phyloP scores from a whole-genome alignment of 2,888 invertebrate species.

The Machimus rusticus region DNA sequence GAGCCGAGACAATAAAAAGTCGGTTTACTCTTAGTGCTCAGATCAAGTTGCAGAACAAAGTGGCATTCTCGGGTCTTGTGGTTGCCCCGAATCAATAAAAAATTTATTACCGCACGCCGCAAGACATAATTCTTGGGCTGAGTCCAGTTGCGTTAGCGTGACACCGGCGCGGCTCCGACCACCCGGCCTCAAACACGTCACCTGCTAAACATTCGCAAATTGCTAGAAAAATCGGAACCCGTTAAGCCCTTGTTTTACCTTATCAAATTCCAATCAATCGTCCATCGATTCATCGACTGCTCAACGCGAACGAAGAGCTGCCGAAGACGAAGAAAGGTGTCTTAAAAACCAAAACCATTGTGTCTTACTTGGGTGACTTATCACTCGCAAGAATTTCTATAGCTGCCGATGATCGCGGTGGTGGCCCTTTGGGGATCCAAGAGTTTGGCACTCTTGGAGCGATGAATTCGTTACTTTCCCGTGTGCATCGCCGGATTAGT shows the following conservation, averaged over 20 bases:
- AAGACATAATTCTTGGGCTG: background rate
- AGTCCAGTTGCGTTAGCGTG: background rate
- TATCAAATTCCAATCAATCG: background rate
- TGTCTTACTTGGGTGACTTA: background rate
- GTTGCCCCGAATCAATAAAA: background rate
- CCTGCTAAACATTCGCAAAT: background rate
- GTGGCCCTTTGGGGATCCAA: background rate
- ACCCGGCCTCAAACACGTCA: background rate
- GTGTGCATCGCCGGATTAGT: background rate
- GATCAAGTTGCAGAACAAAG: background rate
- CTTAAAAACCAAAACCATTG: background rate
- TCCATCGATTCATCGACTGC: background rate
- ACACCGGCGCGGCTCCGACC: background rate
- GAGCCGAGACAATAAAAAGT: background rate
- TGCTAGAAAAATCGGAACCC: background rate
- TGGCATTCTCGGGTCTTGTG: background rate
- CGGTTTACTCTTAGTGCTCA: background rate
- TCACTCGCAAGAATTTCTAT: background rate
- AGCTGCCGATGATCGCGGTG: background rate
- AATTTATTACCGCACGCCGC: background rate
- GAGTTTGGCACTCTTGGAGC: background rate
- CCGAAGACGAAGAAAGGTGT: background rate
- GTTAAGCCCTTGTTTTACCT: background rate
- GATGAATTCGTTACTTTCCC: background rate
- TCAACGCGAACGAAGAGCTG: background rate